Evolutionary conservation across 2,888 invertebrate genomes (phyloP).

Genomic region (Agrotis exclamationis): DNA sequence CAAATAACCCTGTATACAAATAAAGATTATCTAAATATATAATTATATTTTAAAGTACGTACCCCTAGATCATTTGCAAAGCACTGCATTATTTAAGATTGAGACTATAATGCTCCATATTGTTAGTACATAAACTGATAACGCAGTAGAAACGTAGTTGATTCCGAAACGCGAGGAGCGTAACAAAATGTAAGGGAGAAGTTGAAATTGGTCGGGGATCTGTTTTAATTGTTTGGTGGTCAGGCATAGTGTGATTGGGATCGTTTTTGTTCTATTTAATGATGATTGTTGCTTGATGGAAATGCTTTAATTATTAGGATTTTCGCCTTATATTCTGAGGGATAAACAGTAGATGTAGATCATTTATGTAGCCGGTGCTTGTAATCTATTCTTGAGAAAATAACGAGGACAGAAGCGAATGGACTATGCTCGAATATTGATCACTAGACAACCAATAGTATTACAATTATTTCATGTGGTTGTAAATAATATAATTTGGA

Average conservation of each 20-base stretch:
- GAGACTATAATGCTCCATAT: neutral
- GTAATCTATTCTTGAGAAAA: no score
- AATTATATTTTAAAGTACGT: no score
- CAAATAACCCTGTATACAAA: no score
- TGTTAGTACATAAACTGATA: slow-evolving; percentile 38
- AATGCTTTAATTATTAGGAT: neutral
- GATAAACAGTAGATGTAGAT: neutral
- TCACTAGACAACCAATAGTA: neutral
- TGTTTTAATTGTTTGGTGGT: slow-evolving; percentile 53
- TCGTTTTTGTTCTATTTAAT: slow-evolving; percentile 21
- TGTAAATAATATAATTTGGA: neutral
- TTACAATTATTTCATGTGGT: neutral
- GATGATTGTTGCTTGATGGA: neutral
- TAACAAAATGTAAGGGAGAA: slow-evolving; percentile 49
- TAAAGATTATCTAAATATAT: no score
- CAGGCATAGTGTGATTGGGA: slow-evolving; percentile 29
- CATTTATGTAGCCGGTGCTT: neutral
- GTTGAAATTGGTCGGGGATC: slow-evolving; percentile 52
- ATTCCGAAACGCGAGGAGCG: slow-evolving; percentile 25
- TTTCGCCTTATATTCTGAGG: neutral
- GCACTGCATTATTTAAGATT: no score
- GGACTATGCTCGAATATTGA: no score
- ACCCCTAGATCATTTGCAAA: no score
- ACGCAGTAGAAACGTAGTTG: slow-evolving; percentile 19
- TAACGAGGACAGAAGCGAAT: no score